Base-by-base conservation (phyloP, 2,888 invertebrate genomes). In the Cephonodes hylas region DNA sequence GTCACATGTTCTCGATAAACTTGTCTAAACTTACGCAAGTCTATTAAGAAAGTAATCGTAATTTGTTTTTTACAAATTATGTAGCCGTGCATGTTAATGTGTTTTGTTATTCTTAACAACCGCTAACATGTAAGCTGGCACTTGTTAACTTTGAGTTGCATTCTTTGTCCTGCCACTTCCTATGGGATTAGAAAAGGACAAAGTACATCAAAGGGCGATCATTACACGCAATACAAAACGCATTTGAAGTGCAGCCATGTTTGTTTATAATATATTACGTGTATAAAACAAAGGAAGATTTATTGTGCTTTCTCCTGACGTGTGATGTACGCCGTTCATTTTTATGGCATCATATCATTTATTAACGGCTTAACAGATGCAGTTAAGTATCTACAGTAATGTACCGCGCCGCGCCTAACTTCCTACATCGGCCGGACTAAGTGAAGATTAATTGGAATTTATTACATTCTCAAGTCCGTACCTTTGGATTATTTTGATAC, bases 231-330 rank as follows among this genome's bases (percentile, higher is more conserved):
- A 58, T 48, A 60, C 62, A 61, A 48, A 62, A 62, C 60, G 58
- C 27, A 57, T 69, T 64, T 65, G 66, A 63, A 63, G 68, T 67
- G 68, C 68, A 66, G 48, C 66, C 66, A 65, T 72, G 74, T 76
- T 74, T 72, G 71, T 74, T 76, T 74, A 69, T 46, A 60, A 63
- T 56, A 60, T 59, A 79, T 80, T 78, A 81, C 79, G 77, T 69
- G 74, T 70, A 72, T 79, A 75, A 81, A 82, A 88, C 85, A 89
- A 88, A 86, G 79, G 85, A 85, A 83, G 86, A 89, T 89, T 84
- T 79, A 89, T 88, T 48, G 70, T 77, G 77, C 79, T 84, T 81
- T 77, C 82, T 81, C 79, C 75, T 80, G 84, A 81, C 81, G 77
- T 72, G 79, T 84, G 85, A 82, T 80, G 80, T 79, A 82, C 77